Conservation (phyloP, 1,140 invertebrate genomes). For the Drosophila sp. region DNA sequence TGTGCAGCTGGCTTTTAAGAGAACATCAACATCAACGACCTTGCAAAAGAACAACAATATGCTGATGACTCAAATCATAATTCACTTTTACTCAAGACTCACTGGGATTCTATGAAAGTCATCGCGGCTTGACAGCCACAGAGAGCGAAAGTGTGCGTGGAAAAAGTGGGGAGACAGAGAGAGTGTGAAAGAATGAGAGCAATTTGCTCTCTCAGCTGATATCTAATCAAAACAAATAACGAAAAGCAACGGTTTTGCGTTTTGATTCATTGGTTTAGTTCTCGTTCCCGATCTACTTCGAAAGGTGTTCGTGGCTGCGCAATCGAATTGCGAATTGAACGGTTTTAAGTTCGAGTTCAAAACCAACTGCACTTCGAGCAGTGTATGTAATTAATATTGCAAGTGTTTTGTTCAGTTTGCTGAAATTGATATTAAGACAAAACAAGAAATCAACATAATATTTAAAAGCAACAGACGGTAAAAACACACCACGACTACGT, state of each 20-base stretch:
- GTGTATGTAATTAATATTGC: conserved; percentile 36
- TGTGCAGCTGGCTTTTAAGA: conserved; percentile 27
- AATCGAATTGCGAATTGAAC: conserved; percentile 13
- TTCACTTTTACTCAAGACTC: conserved; percentile 63
- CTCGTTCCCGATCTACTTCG: conserved; percentile 30
- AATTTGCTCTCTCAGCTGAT: conserved; percentile 38
- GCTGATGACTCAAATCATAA: conserved; percentile 65
- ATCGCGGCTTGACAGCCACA: conserved; percentile 11
- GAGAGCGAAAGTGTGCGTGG: conserved; percentile 37
- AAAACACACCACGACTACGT: conserved; percentile 6
- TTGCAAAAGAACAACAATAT: conserved; percentile 44
- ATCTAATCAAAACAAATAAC: conserved; percentile 82
- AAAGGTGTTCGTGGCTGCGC: conserved; percentile 16
- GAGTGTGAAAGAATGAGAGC: conserved; percentile 16
- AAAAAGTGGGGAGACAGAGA: not conserved
- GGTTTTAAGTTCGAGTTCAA: conserved; percentile 16
- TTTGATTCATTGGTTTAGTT: conserved; percentile 77
- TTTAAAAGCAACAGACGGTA: conserved; percentile 2
- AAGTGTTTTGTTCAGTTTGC: conserved; percentile 12
- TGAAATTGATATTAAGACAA: conserved; percentile 8
- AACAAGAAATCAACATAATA: not conserved
- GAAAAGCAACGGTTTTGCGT: conserved; percentile 41
- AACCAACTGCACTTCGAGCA: conserved; percentile 19
- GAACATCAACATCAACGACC: conserved; percentile 46
- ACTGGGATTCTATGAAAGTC: conserved; percentile 5